These are phyloP conservation scores for Zaprionus lineosus DNA, from an alignment of 2,888 invertebrate genomes.

Conservation along the genomic window DNA sequence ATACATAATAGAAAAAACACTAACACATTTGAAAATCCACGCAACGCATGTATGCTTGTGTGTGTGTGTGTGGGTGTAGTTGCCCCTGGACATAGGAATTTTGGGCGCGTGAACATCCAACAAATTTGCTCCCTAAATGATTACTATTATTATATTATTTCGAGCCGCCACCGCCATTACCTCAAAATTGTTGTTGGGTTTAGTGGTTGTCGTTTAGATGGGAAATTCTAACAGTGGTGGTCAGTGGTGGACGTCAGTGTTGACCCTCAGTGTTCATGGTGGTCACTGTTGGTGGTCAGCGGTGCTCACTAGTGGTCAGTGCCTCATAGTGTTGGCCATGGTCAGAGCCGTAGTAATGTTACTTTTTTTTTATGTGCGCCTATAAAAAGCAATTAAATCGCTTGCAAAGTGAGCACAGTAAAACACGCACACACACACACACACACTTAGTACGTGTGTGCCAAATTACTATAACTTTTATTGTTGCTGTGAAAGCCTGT, in stretches of 20 bases:
- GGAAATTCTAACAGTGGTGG: not conserved
- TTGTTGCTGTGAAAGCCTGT: slow-evolving; percentile 15
- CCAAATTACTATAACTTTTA: slow-evolving; percentile 44
- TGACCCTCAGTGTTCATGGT: too few species aligned
- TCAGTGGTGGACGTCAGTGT: not conserved
- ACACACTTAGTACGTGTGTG: slow-evolving; percentile 1
- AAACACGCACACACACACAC: slow-evolving; percentile 19
- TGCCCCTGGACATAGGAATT: slow-evolving; percentile 15
- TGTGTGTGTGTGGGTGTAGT: slow-evolving; percentile 5
- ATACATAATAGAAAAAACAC: slow-evolving; percentile 27
- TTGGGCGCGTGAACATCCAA: slow-evolving; percentile 50
- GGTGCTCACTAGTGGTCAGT: slow-evolving; percentile 6
- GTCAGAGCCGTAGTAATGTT: too few species aligned
- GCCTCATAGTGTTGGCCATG: slow-evolving; percentile 14
- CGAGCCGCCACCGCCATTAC: slow-evolving; percentile 38
- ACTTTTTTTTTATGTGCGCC: slow-evolving; percentile 46
- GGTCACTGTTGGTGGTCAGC: not conserved
- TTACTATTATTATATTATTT: slow-evolving; percentile 67
- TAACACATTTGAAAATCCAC: slow-evolving; percentile 22
- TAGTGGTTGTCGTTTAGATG: slow-evolving; percentile 1
- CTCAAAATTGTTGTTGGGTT: slow-evolving; percentile 13
- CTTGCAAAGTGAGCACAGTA: slow-evolving; percentile 41
- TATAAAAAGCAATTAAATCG: slow-evolving; percentile 70
- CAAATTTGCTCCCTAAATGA: slow-evolving; percentile 71
- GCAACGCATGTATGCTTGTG: not conserved